Evolutionary conservation across 2,797 vertebrate genomes (phyloP).

Genomic region (Buphagus erythrorhynchus): DNA sequence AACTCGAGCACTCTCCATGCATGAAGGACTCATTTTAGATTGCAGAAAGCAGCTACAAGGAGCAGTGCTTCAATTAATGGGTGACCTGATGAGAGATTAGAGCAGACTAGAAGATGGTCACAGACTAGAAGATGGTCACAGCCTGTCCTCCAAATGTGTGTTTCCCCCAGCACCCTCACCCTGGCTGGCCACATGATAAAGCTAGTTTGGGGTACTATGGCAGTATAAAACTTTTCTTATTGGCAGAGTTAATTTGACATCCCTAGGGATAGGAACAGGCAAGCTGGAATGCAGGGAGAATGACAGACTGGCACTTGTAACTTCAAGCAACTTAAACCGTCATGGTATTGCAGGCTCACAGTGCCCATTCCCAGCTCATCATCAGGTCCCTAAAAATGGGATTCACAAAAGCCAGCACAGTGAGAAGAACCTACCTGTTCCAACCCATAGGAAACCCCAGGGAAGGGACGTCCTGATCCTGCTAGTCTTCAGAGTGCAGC

Average conservation of each 20-base stretch:
- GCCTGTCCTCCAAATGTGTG: accelerated
- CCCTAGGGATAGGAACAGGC: neutral
- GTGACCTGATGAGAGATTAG: neutral
- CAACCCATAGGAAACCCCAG: neutral
- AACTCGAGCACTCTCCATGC: neutral
- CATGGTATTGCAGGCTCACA: accelerated
- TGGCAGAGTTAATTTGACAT: neutral
- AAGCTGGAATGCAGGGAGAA: neutral
- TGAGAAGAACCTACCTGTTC: neutral
- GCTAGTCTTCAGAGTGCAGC: neutral
- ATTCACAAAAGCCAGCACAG: neutral
- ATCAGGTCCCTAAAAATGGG: neutral
- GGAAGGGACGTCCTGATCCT: neutral
- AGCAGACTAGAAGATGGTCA: neutral
- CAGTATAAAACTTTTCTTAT: neutral
- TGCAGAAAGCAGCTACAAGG: neutral
- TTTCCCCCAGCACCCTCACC: neutral
- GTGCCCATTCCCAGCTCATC: accelerated
- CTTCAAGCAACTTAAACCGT: neutral
- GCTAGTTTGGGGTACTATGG: neutral
- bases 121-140: neutral
- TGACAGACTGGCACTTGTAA: neutral
- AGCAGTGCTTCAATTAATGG: neutral
- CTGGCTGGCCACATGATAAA: neutral
- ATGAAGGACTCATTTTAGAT: neutral